Base-by-base conservation (phyloP, 2,113 vertebrate genomes). In the Eulemur macaco region DNA sequence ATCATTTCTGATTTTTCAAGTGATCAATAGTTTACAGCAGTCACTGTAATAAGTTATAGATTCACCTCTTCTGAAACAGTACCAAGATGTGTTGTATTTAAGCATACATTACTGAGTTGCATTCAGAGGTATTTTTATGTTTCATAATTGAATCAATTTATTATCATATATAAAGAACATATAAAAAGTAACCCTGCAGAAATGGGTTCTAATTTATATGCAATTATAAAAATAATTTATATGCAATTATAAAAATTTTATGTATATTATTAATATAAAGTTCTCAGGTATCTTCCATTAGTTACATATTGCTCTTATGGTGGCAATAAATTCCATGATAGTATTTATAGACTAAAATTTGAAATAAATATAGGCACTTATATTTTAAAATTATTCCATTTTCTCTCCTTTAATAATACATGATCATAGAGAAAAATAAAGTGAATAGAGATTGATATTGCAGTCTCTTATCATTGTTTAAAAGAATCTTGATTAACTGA, bases 71-170 rank as follows among this genome's bases (percentile, higher is more conserved):
- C 27, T 93, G 47, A 73, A 12, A 82, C 10, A 71, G 39, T 85
- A 80, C n/a, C 71, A 82, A 94, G 13, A 88, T 45, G 85, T 0
- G 0, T 25, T 89, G 29, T 39, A 91, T 52, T 71, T 78, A 78
- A n/a, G 50, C 31, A 78, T 4, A n/a, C 50, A 54, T 73, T 94
- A 85, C 29, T 91, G n/a, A 95, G 8, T 77, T 78, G 29, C 23
- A 68, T 88, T 52, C 84, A 96, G 50, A 95, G 68, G n/a, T 58
- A 91, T 42, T 97, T 39, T 92, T 97, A 73, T 52, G 68, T 93
- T 93, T 94, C n/a, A 56, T 39, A 97, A 96, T 1, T 90, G 7
- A 95, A 96, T 60, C 54, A 96, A 82, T 92, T 23, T 87, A 81
- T 71, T 91, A 96, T 95, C 83, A 77, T 8, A 17, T 90, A 81